phyloP scores from a whole-genome alignment of 2,888 invertebrate genomes.

The Sminthurinus aureus region DNA sequence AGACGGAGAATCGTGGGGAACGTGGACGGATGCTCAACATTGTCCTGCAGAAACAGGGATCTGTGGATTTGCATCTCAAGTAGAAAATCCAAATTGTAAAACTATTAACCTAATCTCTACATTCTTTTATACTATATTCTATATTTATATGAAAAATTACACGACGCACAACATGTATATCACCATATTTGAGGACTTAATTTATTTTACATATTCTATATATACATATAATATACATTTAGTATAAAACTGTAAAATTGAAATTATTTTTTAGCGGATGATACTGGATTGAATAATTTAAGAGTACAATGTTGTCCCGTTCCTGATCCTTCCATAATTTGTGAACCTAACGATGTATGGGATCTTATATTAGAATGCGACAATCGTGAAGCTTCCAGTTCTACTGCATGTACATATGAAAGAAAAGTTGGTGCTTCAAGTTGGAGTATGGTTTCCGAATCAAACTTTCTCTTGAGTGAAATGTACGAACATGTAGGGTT shows the following conservation, averaged over 20 bases:
- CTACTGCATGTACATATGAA: conserved; percentile 51
- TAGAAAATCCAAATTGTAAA: conserved; percentile 44
- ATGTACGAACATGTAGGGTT: conserved; percentile 50
- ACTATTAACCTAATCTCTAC: neutral
- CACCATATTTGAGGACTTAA: no score
- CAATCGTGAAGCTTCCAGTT: conserved; percentile 47
- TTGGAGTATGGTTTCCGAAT: conserved; percentile 46
- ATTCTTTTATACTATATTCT: neutral
- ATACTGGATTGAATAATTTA: conserved; percentile 51
- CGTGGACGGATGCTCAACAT: conserved; percentile 47
- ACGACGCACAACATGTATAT: no score
- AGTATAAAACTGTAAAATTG: neutral
- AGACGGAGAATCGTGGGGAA: conserved; percentile 49
- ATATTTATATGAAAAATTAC: no score
- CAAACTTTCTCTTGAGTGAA: conserved; percentile 39
- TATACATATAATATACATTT: no score
- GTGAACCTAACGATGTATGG: conserved; percentile 50
- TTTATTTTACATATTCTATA: neutral
- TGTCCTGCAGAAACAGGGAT: conserved; percentile 49
- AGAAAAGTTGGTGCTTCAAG: conserved; percentile 50
- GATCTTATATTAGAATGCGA: conserved; percentile 55
- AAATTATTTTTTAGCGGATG: conserved; percentile 43
- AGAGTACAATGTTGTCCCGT: conserved; percentile 52
- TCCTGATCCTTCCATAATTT: conserved; percentile 48
- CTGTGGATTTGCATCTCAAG: conserved; percentile 53